phyloP scores from a whole-genome alignment of 2,113 vertebrate genomes.

The Elgaria multicarinata region DNA sequence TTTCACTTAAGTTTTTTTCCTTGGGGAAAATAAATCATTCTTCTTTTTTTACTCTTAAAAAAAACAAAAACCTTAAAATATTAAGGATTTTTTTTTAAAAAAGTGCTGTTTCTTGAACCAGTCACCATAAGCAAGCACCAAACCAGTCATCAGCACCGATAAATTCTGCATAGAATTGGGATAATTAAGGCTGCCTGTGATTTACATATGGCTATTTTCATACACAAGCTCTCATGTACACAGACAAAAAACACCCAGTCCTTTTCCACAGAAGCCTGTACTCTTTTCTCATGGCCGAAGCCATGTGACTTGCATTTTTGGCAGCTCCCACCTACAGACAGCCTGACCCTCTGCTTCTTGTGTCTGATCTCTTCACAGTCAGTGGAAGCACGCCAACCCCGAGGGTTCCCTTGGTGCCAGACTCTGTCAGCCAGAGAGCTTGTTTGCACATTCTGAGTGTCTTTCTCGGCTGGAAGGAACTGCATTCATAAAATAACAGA shows the following conservation, averaged over 20 bases:
- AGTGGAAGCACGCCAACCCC: background rate
- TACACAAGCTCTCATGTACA: constrained; percentile 23
- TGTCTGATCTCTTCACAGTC: constrained; percentile 4
- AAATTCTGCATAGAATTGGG: background rate
- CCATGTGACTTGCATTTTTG: constrained; percentile 24
- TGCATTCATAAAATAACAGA: constrained; percentile 12
- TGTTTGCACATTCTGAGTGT: constrained; percentile 28
- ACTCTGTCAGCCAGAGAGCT: constrained; percentile 1
- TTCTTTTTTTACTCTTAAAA: background rate
- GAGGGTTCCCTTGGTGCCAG: background rate
- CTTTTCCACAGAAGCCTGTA: constrained; percentile 15
- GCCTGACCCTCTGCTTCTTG: constrained; percentile 24
- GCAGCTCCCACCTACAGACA: constrained; percentile 20
- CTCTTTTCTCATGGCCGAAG: constrained; percentile 29
- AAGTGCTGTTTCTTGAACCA: background rate
- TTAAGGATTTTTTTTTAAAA: background rate
- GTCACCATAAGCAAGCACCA: background rate
- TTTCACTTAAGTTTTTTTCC: background rate
- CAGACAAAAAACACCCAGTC: background rate
- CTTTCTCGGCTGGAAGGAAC: constrained; percentile 35
- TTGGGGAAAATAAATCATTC: background rate
- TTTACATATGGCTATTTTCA: constrained; percentile 29
- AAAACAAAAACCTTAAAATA: background rate
- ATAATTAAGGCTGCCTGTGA: constrained; percentile 13
- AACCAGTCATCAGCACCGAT: background rate